Evolutionary conservation across 2,113 vertebrate species (phyloP).

Genomic region (Xiphophorus maculatus): DNA sequence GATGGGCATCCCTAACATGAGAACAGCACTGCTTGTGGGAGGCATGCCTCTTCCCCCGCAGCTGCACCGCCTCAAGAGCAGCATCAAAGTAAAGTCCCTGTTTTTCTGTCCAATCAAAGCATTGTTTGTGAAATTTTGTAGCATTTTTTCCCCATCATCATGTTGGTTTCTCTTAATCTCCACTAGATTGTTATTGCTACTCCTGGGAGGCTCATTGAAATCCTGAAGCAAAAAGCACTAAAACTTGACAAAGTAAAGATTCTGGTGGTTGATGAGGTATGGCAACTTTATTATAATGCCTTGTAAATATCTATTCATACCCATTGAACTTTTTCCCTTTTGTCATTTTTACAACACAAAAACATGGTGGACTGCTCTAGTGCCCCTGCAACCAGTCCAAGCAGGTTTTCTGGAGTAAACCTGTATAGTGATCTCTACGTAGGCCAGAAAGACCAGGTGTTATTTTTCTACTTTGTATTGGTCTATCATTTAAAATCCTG

Average conservation of each 20-base stretch:
- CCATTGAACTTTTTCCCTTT: too few relatives aligned
- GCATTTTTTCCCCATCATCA: not conserved
- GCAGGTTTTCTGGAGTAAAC: too few relatives aligned
- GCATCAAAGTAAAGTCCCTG: constrained; percentile 84
- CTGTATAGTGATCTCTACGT: too few relatives aligned
- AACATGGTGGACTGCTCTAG: too few relatives aligned
- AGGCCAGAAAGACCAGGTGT: too few relatives aligned
- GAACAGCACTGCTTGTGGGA: constrained; percentile 91
- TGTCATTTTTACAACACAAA: not conserved
- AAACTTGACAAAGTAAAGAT: constrained; percentile 81
- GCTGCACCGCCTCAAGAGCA: constrained; percentile 89
- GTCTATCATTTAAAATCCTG: too few relatives aligned
- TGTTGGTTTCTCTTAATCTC: constrained; percentile 1
- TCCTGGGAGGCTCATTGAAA: constrained; percentile 92
- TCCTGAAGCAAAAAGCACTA: constrained; percentile 88
- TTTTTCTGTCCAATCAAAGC: not conserved
- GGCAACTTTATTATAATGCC: constrained; percentile 34
- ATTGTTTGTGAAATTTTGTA: not conserved
- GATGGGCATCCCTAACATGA: constrained; percentile 89
- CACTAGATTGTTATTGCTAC: constrained; percentile 92
- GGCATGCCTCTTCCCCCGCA: constrained; percentile 93
- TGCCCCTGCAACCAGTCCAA: too few relatives aligned
- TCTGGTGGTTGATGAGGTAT: constrained; percentile 94
- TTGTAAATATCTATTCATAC: not conserved
- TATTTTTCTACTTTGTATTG: too few relatives aligned